Percentiles rank a stretch among this genome's conserved stretches.
Evolutionary conservation across 35 echinoderm and acorn worm species (phyloP).

Genomic region (Strongylocentrotus purpuratus): DNA sequence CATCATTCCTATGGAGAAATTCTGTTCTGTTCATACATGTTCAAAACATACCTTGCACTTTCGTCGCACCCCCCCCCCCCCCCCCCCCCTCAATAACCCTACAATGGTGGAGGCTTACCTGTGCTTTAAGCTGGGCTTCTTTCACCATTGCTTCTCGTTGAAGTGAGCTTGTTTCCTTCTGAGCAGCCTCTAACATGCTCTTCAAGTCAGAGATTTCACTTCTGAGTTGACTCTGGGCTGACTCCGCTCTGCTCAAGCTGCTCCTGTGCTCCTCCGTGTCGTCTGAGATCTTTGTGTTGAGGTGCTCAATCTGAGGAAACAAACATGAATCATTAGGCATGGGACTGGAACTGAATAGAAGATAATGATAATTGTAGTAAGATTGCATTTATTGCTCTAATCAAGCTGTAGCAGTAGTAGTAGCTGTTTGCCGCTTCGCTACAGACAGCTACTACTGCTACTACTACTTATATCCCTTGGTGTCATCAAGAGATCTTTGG

Average conservation of each 20-base stretch:
- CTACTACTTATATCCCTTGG: too few relatives aligned
- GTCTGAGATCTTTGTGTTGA: slow-evolving; percentile 89
- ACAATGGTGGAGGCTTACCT: slow-evolving; percentile 61
- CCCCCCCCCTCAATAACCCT: too few relatives aligned
- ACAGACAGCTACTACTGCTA: too few relatives aligned
- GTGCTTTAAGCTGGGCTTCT: slow-evolving; percentile 66
- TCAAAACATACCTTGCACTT: too few relatives aligned
- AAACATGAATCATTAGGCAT: background rate
- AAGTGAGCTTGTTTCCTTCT: slow-evolving; percentile 44
- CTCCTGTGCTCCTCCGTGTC: slow-evolving; percentile 76
- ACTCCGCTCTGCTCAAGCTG: slow-evolving; percentile 49
- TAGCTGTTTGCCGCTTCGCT: too few relatives aligned
- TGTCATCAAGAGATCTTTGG: too few relatives aligned
- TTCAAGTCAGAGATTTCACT: slow-evolving; percentile 78
- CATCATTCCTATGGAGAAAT: too few relatives aligned
- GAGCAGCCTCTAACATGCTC: slow-evolving; percentile 58
- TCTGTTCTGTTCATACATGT: too few relatives aligned
- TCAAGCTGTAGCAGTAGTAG: too few relatives aligned
- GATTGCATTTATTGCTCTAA: too few relatives aligned
- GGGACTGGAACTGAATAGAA: background rate
- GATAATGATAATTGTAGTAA: background rate
- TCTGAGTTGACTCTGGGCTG: slow-evolving; percentile 53
- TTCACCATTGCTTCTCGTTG: slow-evolving; percentile 59
- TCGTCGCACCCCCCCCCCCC: too few relatives aligned
- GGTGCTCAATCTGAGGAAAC: slow-evolving; percentile 79